Percentiles rank a stretch among this genome's conserved stretches.
These are phyloP conservation scores for Petrolisthes manimaculis DNA, from an alignment of 2,888 invertebrate genomes.

Conservation along the genomic window DNA sequence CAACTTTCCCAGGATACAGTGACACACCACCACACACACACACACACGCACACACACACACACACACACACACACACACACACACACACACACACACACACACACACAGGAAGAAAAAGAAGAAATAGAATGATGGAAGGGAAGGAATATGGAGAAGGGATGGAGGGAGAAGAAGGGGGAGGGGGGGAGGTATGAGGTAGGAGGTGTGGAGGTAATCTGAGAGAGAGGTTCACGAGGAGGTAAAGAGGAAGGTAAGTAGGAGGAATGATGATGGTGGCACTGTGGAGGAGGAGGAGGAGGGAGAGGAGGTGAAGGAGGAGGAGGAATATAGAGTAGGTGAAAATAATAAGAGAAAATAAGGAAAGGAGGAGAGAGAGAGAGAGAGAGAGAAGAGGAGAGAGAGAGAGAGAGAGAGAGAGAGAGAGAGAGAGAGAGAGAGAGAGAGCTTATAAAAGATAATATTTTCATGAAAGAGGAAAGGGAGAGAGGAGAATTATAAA, in stretches of 20 bases:
- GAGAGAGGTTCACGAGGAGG: neutral
- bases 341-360: neutral
- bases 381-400: neutral
- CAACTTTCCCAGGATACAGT: no score
- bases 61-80: no score
- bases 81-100: no score
- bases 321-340: neutral
- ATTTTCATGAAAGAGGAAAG: neutral
- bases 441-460: neutral
- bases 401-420: neutral
- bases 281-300: neutral
- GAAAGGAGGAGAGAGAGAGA: neutral
- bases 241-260: neutral
- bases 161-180: neutral
- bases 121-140: neutral
- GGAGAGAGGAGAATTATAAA: neutral
- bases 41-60: no score
- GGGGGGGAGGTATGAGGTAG: neutral
- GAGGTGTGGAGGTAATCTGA: neutral
- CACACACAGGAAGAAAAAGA: neutral
- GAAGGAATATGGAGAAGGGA: neutral
- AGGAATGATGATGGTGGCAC: neutral
- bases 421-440: neutral
- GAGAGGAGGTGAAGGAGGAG: neutral
- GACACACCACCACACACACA: no score